Evolutionary conservation across 2,113 vertebrate genomes (phyloP).

Genomic region (Tor tambroides): DNA sequence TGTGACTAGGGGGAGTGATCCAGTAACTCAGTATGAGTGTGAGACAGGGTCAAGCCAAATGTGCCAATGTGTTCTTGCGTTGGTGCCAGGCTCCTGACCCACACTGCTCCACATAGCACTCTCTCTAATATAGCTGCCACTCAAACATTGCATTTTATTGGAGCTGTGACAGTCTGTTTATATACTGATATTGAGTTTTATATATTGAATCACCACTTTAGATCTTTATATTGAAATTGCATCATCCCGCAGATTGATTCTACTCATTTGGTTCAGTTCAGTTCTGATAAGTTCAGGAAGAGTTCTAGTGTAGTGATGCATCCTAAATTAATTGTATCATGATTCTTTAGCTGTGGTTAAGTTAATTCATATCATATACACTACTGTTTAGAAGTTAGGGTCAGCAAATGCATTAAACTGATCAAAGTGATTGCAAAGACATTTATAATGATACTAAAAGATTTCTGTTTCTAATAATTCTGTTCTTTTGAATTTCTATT

Average conservation of each 20-base stretch:
- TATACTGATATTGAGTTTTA: background rate
- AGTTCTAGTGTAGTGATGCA: too few relatives aligned
- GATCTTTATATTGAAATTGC: too few relatives aligned
- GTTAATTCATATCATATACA: background rate
- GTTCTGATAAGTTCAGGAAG: too few relatives aligned
- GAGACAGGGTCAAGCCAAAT: background rate
- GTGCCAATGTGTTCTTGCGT: slow-evolving; percentile 27
- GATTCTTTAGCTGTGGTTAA: background rate
- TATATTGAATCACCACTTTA: too few relatives aligned
- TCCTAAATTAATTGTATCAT: too few relatives aligned
- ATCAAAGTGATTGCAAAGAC: background rate
- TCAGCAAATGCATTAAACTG: too few relatives aligned
- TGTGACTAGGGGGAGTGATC: slow-evolving; percentile 28
- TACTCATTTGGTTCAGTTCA: too few relatives aligned
- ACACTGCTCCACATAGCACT: background rate
- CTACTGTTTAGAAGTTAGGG: background rate
- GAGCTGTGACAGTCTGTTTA: background rate
- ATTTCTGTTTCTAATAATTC: background rate
- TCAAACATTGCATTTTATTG: background rate
- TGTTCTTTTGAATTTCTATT: background rate
- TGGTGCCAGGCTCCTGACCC: background rate
- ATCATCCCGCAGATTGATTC: too few relatives aligned
- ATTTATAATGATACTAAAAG: background rate
- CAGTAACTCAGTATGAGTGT: slow-evolving; percentile 38
- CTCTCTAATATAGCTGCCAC: background rate